Base-by-base conservation (phyloP, 2,797 vertebrate genomes). In the Avahi laniger region DNA sequence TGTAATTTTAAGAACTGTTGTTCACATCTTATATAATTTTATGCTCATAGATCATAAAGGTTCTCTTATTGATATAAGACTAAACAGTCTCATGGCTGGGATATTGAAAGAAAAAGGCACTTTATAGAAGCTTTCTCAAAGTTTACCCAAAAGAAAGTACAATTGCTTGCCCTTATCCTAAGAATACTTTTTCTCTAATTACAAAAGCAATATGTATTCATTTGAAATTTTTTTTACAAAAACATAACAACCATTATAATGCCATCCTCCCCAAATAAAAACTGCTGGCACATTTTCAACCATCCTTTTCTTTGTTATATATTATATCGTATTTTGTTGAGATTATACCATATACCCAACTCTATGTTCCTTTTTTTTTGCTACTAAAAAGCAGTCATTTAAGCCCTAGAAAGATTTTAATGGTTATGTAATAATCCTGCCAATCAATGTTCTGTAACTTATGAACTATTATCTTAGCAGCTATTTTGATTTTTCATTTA, bases 351-450 rank as follows among this genome's bases (percentile, higher is more conserved):
- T n/a, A 72, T 28, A 46, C 4, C 26, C 30, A 10, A n/a, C 22
- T 70, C 30, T 61, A 11, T 63, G 12, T 59, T 65, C 5, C 69
- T 57, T 50, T 84, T 75, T 57, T 1, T 57, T 94, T 70, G 38
- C 43, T 59, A 20, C 63, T 69, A 24, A 43, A 81, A 67, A 67
- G 30, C 50, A 82, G 35, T 54, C 35, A 41, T 54, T 86, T n/a
- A 87, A 91, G 20, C 1, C 4, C 33, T 57, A 30, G 20, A 87
- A 96, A 70, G 86, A 86, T 78, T 89, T 81, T 86, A 86, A 90
- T 26, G 43, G 30, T n/a, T 92, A 81, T 24, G 13, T 94, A 79
- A 61, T 61, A 81, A 52, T 92, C 43, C 80, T 69, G 10, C 14
- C 86, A 81, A 89, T 46, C 4, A 76, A 82, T 43, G 2, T 78